A percentile compares a stretch with the other conserved stretches of the same genome.
Evolutionary conservation across 2,888 invertebrate genomes (phyloP).

Genomic region (Helleia helle): DNA sequence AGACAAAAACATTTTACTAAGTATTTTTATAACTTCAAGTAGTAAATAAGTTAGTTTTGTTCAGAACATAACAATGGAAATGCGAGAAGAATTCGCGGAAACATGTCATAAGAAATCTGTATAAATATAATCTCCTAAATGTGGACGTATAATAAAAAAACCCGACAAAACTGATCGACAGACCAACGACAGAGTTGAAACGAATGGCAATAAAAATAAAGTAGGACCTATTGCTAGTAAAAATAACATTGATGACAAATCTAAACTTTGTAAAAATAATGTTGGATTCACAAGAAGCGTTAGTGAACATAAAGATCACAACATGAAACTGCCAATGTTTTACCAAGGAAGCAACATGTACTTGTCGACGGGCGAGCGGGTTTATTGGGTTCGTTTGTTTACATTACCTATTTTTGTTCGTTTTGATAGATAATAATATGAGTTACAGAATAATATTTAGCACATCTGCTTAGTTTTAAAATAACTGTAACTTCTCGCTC

Average conservation of each 20-base stretch:
- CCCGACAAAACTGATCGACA: not conserved
- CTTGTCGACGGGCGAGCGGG: constrained; percentile 54
- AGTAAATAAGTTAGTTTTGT: no score
- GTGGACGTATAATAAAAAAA: constrained; percentile 38
- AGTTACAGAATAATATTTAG: no score
- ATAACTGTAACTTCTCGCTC: no score
- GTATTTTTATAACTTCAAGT: no score
- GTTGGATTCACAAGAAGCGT: constrained; percentile 20
- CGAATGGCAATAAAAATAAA: not conserved
- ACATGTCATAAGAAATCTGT: constrained; percentile 50
- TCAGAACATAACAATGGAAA: constrained; percentile 38
- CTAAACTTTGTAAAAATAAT: not conserved
- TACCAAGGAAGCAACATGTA: constrained; percentile 54
- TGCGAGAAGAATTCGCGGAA: constrained; percentile 39
- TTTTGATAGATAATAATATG: no score
- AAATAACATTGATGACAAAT: not conserved
- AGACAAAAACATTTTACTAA: no score
- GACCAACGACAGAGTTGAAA: not conserved
- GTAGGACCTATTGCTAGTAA: constrained; percentile 10
- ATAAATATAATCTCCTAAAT: constrained; percentile 50
- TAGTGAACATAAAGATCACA: constrained; percentile 35
- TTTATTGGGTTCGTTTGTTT: constrained; percentile 61
- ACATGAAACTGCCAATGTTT: constrained; percentile 33
- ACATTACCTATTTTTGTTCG: no score
- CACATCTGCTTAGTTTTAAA: no score